Percentiles rank a stretch among this genome's conserved stretches.
Conservation (phyloP, 2,797 vertebrate genomes). For the Chromobotia macracanthus region DNA sequence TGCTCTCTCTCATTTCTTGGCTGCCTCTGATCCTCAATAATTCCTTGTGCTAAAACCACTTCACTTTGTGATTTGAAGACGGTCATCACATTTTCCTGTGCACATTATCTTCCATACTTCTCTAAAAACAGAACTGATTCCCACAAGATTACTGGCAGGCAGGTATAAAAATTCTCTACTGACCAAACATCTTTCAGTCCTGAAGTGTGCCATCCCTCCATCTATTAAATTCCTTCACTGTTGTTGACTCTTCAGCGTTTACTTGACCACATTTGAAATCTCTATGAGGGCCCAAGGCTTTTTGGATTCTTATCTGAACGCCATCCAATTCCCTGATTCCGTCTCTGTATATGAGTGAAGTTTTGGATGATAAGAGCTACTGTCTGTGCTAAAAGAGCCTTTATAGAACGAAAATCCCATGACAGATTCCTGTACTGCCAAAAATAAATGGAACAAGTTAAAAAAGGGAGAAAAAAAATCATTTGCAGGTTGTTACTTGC, state of each 20-base stretch:
- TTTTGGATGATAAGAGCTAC: slow-evolving; percentile 7
- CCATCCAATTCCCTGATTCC: slow-evolving; percentile 20
- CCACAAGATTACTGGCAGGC: slow-evolving; percentile 69
- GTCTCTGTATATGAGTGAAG: not conserved
- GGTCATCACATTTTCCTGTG: slow-evolving; percentile 69
- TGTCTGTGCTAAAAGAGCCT: slow-evolving; percentile 10
- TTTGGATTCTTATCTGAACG: slow-evolving; percentile 5
- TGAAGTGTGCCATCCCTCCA: slow-evolving; percentile 23
- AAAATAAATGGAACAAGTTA: not conserved
- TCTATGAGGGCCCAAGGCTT: slow-evolving; percentile 21
- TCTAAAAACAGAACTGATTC: slow-evolving; percentile 75
- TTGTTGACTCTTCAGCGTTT: slow-evolving; percentile 33
- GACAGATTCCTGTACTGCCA: not conserved
- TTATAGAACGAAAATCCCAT: slow-evolving; percentile 22
- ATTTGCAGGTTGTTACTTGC: not conserved
- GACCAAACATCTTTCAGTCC: slow-evolving; percentile 72
- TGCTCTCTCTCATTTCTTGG: not conserved
- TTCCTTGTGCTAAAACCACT: slow-evolving; percentile 8
- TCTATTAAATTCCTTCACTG: slow-evolving; percentile 42
- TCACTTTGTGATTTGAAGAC: slow-evolving; percentile 70
- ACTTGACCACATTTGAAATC: slow-evolving; percentile 2
- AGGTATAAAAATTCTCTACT: slow-evolving; percentile 70
- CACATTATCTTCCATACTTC: slow-evolving; percentile 67
- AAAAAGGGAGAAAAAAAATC: not conserved
- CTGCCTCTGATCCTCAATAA: not conserved